phyloP scores from a whole-genome alignment of 2,113 vertebrate species.

The Sprattus sprattus region DNA sequence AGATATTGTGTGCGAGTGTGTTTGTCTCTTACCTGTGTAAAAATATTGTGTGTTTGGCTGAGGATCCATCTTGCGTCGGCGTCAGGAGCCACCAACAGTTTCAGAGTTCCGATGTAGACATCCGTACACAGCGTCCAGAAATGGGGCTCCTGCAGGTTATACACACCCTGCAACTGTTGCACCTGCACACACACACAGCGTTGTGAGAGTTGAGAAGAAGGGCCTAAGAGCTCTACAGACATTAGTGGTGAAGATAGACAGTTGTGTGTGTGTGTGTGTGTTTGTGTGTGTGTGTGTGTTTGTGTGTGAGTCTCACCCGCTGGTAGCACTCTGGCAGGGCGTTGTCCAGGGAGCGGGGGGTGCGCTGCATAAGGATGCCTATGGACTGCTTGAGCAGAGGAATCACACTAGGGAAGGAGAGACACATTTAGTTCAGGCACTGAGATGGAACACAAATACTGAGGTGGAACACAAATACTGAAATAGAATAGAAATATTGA shows the following conservation, averaged over 20 bases:
- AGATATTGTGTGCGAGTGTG: neutral
- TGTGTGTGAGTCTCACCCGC: constrained; percentile 76
- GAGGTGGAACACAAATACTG: too few relatives aligned
- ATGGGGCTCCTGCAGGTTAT: constrained; percentile 93
- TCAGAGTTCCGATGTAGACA: constrained; percentile 91
- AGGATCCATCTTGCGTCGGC: constrained; percentile 94
- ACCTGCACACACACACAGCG: constrained; percentile 72
- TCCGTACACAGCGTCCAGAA: constrained; percentile 98
- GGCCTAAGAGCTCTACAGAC: too few relatives aligned
- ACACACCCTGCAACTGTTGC: constrained; percentile 94
- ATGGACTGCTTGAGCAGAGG: constrained; percentile 91
- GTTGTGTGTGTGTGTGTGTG: neutral
- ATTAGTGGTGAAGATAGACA: constrained; percentile 26
- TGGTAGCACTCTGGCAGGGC: constrained; percentile 92
- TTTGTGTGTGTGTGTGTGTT: constrained; percentile 13
- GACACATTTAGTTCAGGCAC: too few relatives aligned
- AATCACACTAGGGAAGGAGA: constrained; percentile 79
- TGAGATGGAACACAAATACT: neutral
- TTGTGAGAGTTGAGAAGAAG: neutral
- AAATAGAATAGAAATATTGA: too few relatives aligned
- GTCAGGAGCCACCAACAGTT: constrained; percentile 90
- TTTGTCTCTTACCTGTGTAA: constrained; percentile 52
- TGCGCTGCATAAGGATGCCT: constrained; percentile 96
- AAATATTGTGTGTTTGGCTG: constrained; percentile 97
- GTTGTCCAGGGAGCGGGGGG: constrained; percentile 84